These are phyloP conservation scores for Epirrita christyi DNA, from an alignment of 2,888 invertebrate species.

Conservation along the genomic window DNA sequence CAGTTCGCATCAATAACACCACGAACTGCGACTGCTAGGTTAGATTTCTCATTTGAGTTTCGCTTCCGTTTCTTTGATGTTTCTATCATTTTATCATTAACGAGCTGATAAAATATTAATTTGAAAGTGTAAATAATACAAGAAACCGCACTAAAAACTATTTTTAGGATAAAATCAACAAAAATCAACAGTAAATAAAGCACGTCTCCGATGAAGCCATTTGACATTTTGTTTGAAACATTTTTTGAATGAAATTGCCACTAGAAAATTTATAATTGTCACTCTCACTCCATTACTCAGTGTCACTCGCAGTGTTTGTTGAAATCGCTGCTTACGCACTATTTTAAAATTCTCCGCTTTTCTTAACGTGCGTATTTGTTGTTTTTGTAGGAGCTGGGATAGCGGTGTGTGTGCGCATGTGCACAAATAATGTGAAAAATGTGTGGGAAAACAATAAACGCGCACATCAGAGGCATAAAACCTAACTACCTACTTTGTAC, in stretches of 20 bases:
- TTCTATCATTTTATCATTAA: constrained; percentile 70
- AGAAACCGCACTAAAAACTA: constrained; percentile 47
- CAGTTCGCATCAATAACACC: constrained; percentile 75
- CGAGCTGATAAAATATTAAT: constrained; percentile 46
- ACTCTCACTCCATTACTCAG: neutral
- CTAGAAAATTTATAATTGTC: neutral
- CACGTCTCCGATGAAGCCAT: constrained; percentile 51
- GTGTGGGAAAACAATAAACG: no score
- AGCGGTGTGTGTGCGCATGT: no score
- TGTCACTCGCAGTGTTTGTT: no score
- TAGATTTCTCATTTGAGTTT: constrained; percentile 50
- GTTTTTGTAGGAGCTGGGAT: no score
- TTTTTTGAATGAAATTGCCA: neutral
- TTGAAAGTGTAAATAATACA: constrained; percentile 46
- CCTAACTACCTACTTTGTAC: no score
- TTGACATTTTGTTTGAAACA: constrained; percentile 56
- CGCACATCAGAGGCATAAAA: no score
- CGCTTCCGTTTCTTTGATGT: constrained; percentile 65
- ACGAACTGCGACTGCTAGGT: constrained; percentile 60
- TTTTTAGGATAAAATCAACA: constrained; percentile 57
- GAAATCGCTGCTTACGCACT: no score
- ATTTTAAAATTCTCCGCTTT: no score
- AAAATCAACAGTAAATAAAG: constrained; percentile 61
- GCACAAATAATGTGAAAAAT: no score
- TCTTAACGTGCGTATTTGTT: no score